Base-by-base conservation (phyloP, 2,797 vertebrate species). In the Peromyscus aztecus region DNA sequence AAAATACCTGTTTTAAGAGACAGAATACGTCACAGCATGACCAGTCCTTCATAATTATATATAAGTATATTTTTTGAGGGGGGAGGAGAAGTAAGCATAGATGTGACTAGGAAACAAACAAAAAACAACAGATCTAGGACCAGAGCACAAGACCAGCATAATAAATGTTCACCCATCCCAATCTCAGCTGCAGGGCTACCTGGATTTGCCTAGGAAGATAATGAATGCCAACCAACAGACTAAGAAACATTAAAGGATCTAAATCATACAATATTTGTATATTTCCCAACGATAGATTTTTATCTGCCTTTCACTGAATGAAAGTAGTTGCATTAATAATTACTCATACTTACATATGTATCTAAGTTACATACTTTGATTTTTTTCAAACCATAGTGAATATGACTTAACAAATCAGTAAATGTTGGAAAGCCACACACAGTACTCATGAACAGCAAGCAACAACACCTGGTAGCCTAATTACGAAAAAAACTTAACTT, bases 401-500 rank as follows among this genome's bases (percentile, higher is more conserved):
- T 73, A 93, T 55, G 46, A 31, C 76, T 87, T 87, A 80, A 89
- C n/a, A 76, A 88, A 95, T 77, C 76, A 87, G 17, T n/a, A 92
- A 94, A 87, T 75, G 29, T 46, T 29, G 12, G 21, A 86, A 93
- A 89, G 82, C 4, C 78, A 46, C 31, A 55, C 46, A 84, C 0
- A 34, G 2, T 61, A 40, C 21, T 89, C 19, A 75, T 23, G 8
- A 91, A 94, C 10, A 91, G 88, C 27, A 87, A 78, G 49, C 92
- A 92, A 24, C 65, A 86, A 80, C 6, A 61, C n/a, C 40, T 63
- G 29, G 46, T 8, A 84, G 37, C 34, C 0, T 89, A 90, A 92
- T 94, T 83, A 90, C 12, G 40, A 83, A 94, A 46, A 55, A 71
- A 91, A 97, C 57, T 40, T 40, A 91, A 97, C 57, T 40, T 40